Evolutionary conservation across 2,888 invertebrate species (phyloP), one percentile per base, ranked within the genome.

Genomic region (Callimorpha dominula): DNA sequence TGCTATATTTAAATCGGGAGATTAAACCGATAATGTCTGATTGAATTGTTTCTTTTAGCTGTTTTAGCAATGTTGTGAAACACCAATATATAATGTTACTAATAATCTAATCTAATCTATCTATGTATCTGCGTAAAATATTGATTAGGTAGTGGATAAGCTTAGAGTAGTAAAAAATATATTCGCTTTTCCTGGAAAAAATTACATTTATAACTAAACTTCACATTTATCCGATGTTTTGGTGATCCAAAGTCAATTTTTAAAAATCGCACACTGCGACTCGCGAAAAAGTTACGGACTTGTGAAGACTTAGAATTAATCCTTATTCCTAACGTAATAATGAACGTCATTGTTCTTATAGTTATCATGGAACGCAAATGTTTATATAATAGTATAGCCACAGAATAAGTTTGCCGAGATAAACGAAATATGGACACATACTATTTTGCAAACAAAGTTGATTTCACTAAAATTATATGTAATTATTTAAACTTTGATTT

Each of bases 21-120:
- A 69, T 52, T 79, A 69, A 54, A 14, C 0, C n/a, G 57, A 64
- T 71, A 67, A n/a, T 40, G 70, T 63, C 75, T 43, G 62, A 62
- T 67, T 62, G 52, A 50, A 66, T 50, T 66, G 60, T 60, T 60
- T 65, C 40, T 66, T 71, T 71, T 20, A 40, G 12, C 52, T 52
- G 20, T 7, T 4, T 15, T 5, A 31, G 1, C 31, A 31, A 31
- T 12, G 40, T 31, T 62, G 20, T 31, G 14, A 31, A 60, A 57
- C 20, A 20, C 0, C 20, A 57, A 20, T 57, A 1, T 20, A 57
- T 8, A 57, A 57, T 57, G 2, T 14, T 52, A 8, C n/a, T 54
- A 54, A n/a, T n/a, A 9, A 1, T 4, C n/a, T n/a, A 17, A 52
- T 52, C 9, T n/a, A 54, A 31, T 31, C 31, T 31, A 31, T 54